Evolutionary conservation across 35 echinoderm and acorn worm species (phyloP).

Genomic region (Amphiura filiformis): DNA sequence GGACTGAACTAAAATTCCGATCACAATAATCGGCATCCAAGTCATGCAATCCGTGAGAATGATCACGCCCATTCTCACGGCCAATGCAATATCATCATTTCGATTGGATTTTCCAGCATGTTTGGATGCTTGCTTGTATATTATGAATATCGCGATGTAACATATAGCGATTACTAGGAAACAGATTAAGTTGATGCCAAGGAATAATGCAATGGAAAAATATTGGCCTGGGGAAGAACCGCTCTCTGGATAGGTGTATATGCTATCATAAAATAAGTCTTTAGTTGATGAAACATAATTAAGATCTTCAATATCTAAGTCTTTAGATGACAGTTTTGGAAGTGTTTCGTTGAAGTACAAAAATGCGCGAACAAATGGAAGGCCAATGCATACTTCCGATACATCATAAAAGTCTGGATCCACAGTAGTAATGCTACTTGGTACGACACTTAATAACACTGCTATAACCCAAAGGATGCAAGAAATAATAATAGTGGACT

Average conservation of each 20-base stretch:
- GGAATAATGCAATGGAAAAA: conserved; percentile 57
- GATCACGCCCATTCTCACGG: conserved; percentile 50
- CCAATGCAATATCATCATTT: conserved; percentile 50
- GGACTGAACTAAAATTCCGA: conserved; percentile 33
- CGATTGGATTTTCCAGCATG: background rate
- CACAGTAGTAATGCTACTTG: background rate
- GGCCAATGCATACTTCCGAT: conserved; percentile 38
- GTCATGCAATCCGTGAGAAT: conserved; percentile 41
- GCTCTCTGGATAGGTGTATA: background rate
- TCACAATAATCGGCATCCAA: conserved; percentile 60
- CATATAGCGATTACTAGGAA: conserved; percentile 55
- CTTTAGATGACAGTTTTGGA: no score
- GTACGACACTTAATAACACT: background rate
- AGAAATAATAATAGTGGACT: background rate
- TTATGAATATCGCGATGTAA: conserved; percentile 65
- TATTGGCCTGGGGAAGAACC: background rate
- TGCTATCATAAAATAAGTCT: background rate
- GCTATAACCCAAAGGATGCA: background rate
- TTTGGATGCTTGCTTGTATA: conserved; percentile 16
- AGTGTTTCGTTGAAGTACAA: background rate
- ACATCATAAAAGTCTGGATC: conserved; percentile 31
- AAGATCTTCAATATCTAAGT: background rate
- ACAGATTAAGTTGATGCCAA: conserved; percentile 48
- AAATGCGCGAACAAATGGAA: conserved; percentile 10
- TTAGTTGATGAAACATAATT: background rate